Evolutionary conservation across 1,140 invertebrate genomes (phyloP).

Genomic region (Pseudomyrmex flavicornis): DNA sequence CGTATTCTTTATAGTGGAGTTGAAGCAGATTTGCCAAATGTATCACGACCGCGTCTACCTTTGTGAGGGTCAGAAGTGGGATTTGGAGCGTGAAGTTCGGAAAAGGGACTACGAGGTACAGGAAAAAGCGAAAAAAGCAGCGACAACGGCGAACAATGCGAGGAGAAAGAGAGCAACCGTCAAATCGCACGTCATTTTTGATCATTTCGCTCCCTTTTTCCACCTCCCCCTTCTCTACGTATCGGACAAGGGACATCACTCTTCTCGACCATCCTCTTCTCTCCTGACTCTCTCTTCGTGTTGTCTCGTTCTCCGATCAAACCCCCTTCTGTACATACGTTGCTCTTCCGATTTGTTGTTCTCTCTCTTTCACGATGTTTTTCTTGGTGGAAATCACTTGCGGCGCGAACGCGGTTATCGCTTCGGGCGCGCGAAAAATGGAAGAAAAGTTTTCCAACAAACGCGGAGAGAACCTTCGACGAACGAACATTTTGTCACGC

Average conservation of each 20-base stretch:
- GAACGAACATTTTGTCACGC: conserved; percentile 17
- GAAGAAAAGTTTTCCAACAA: neutral
- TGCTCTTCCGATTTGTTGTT: conserved; percentile 60
- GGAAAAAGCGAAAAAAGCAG: conserved; percentile 42
- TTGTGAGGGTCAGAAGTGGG: conserved; percentile 99
- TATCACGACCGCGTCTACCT: conserved; percentile 97
- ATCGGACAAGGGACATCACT: conserved; percentile 35
- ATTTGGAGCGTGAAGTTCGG: conserved; percentile 99
- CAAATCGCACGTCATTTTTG: conserved; percentile 61
- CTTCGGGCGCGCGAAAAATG: conserved; percentile 16
- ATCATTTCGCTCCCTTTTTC: conserved; percentile 35
- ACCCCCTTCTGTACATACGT: conserved; percentile 66
- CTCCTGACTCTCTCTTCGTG: conserved; percentile 70
- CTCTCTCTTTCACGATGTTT: conserved; percentile 67
- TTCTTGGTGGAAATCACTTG: conserved; percentile 66
- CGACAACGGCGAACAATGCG: conserved; percentile 63
- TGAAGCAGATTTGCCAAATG: conserved; percentile 96
- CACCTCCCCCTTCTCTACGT: neutral
- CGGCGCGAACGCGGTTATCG: conserved; percentile 38
- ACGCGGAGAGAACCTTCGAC: neutral
- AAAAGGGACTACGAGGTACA: conserved; percentile 99
- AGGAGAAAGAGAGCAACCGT: conserved; percentile 62
- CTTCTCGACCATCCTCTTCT: too few species aligned
- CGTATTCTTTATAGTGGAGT: conserved; percentile 89
- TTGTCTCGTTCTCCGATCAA: conserved; percentile 62